Base-by-base conservation (phyloP, 1,140 invertebrate genomes). In the Cardiocondyla obscurior region DNA sequence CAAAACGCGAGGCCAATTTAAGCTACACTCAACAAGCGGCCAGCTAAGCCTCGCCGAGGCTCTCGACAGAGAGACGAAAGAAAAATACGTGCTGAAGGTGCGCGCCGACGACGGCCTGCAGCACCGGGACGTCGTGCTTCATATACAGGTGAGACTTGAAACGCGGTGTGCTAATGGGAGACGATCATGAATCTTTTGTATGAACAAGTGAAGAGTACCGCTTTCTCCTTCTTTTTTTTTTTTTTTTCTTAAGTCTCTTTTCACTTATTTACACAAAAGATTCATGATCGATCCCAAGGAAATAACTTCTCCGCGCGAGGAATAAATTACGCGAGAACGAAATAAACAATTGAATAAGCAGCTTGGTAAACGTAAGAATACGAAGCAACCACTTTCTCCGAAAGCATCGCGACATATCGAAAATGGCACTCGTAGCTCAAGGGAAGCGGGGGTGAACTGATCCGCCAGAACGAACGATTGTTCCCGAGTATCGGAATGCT, bases 31-130 rank as follows among this genome's bases (percentile, higher is more conserved):
- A 0, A 90, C 91, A 25, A 96, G 95, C 19, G 98, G 98, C 8
- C 95, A 95, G 14, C 93, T 98, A 6, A 95, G 95, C 30, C 94
- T 98, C 10, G 95, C 95, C 49, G 97, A 97, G 84, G 95, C 97
- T 0, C 93, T 99, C 62, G 98, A 99, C 93, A 94, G 98, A 67
- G 98, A 99, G 94, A 96, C 96, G 4, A 96, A 96, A 81, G 95
- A 97, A 72, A 95, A 95, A 82, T 99, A 99, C 93, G 94, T 96
- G 82, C 92, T 99, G 30, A 94, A 95, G 12, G 95, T 99, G n/a
- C 95, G 97, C 70, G 98, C 98, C n/a, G 96, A 96, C 90, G 98
- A 98, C 94, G 97, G 97, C 30, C 94, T 97, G n/a, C 97, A 98
- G 91, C 95, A 96, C 89, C 97, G 97, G 0, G 97, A 98, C 91